Conservation (phyloP, 2,113 vertebrate genomes). For the Nycticryphes semicollaris region DNA sequence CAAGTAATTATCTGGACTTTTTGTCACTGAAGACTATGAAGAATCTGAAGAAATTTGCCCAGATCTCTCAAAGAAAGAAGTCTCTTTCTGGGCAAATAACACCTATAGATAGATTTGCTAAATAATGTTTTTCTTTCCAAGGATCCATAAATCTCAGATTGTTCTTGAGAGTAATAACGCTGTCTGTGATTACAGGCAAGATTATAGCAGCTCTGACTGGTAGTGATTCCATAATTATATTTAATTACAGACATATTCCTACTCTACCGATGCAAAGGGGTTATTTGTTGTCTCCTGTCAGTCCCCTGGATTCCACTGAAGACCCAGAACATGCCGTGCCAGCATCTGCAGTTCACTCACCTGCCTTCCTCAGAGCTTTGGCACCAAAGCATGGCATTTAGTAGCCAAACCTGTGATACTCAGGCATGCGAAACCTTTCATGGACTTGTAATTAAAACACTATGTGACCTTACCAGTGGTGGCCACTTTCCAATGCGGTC, state of each 20-base stretch:
- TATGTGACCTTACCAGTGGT: not conserved
- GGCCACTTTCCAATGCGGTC: not conserved
- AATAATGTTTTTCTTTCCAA: not conserved
- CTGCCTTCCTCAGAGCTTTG: slow-evolving; percentile 11
- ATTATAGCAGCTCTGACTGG: slow-evolving; percentile 5
- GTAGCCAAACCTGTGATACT: not conserved
- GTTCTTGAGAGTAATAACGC: not conserved
- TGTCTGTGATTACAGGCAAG: slow-evolving; percentile 27
- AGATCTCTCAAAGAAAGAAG: not conserved
- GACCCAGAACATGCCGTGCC: not conserved
- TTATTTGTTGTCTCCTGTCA: slow-evolving; percentile 20
- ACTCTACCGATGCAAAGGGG: not conserved
- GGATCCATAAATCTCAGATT: not conserved
- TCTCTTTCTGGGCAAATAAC: not conserved
- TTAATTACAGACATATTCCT: slow-evolving; percentile 18
- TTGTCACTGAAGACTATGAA: not conserved
- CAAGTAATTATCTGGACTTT: not conserved
- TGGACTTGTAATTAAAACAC: not conserved
- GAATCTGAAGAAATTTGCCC: not conserved
- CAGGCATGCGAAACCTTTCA: not conserved
- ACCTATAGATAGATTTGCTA: not conserved
- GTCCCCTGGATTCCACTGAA: not conserved
- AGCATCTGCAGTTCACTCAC: not conserved
- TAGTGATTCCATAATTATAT: slow-evolving; percentile 35
- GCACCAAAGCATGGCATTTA: not conserved